Conservation (phyloP, 2,888 invertebrate genomes). For the Drosophila hamatofila region DNA sequence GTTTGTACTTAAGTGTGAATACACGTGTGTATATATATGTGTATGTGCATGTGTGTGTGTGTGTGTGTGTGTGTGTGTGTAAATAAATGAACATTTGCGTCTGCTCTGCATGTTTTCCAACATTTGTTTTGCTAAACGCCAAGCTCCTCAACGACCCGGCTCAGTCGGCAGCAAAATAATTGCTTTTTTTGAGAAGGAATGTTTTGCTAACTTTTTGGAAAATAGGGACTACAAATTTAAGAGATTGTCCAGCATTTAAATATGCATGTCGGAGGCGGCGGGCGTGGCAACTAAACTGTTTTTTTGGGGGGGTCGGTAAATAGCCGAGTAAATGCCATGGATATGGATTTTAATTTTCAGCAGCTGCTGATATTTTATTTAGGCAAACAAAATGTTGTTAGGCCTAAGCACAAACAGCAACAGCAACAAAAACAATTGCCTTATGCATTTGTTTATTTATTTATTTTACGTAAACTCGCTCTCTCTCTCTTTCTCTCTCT, state of each 20-base stretch:
- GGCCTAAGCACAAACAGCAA: conserved; percentile 10
- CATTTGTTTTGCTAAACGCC: conserved; percentile 40
- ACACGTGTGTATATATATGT: conserved; percentile 22
- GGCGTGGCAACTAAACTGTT: conserved; percentile 16
- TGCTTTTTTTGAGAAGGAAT: conserved; percentile 70
- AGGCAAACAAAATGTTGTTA: conserved; percentile 24
- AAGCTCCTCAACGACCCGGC: background rate
- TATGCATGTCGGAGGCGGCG: conserved; percentile 3
- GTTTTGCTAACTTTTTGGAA: conserved; percentile 68
- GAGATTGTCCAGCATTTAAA: conserved; percentile 35
- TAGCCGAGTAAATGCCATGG: conserved; percentile 14
- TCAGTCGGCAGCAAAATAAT: conserved; percentile 68
- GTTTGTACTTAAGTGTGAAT: conserved; percentile 40
- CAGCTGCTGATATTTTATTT: conserved; percentile 34
- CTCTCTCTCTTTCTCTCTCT: background rate
- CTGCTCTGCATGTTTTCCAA: conserved; percentile 61
- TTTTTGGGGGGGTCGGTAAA: conserved; percentile 2
- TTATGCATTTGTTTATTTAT: conserved; percentile 66
- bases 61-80: conserved; percentile 19
- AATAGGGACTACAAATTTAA: conserved; percentile 53
- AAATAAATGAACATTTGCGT: conserved; percentile 39
- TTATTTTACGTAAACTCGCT: conserved; percentile 52
- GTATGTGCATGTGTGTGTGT: conserved; percentile 17
- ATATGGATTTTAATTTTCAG: conserved; percentile 27
- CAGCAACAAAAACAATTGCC: conserved; percentile 7